Evolutionary conservation across 2,888 invertebrate species (phyloP), one percentile per base, ranked within the genome.

Genomic region (Lagria hirta): DNA sequence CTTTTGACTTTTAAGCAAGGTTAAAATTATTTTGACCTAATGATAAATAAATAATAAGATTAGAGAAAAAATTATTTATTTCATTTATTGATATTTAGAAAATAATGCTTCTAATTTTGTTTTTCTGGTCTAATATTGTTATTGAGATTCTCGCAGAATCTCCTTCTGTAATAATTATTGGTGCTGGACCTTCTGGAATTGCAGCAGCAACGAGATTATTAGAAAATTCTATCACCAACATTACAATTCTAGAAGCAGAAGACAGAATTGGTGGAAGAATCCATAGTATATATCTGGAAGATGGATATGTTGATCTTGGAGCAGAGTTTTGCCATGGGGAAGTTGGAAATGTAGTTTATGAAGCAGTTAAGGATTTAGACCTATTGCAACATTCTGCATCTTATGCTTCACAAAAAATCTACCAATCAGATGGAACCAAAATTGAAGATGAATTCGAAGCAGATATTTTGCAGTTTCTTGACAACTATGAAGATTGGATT

Each of bases 171-270:
- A 48, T 79, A 28, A 73, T 80, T 14, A 64, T 79, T 35, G 80
- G 80, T 38, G 76, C 76, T 17, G 81, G 81, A 5, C 73, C 75
- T 13, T 66, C 79, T 6, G 80, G 80, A 6, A 68, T 79, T 29
- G 74, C 79, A 5, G 77, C 79, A n/a, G 78, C 77, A 5, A 65
- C 70, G 4, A 69, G 68, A 47, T 60, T 81, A 5, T 45, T 73
- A 2, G 68, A 75, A 54, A 70, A 68, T 50, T 74, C 73, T n/a
- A 61, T 75, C 4, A 56, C 62, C 18, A 68, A 77, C 57, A 55
- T 80, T 2, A 68, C 58, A 6, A 66, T 80, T 40, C 60, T 64
- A 6, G 64, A 64, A 51, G 64, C 62, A 7, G 59, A 62, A 48
- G 46, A 54, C 40, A 33, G 62, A 34, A 58, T 61, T 17, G 62